Evolutionary conservation across 2,113 vertebrate species (phyloP), one percentile per base, ranked within the genome.

Genomic region (Plecturocebus donacophilus): DNA sequence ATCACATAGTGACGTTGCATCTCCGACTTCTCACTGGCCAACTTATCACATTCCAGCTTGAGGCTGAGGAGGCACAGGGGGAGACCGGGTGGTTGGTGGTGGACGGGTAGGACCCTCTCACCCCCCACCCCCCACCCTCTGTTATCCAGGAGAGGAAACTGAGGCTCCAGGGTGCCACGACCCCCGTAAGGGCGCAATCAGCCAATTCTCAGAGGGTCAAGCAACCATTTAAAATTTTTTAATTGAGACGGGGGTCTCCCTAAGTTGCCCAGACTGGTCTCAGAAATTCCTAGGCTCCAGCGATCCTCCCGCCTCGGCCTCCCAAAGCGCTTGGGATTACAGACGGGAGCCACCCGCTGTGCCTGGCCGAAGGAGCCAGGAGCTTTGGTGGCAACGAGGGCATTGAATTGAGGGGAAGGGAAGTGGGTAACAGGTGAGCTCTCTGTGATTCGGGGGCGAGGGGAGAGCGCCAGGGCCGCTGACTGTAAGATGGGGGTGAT

Each of bases 1-100:
- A 99, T 99, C 98, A 99, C 99, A 47, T 99, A 99, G 98, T 99
- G 99, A 97, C 99, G 99, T 97, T 99, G 99, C 99, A 99, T 99
- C 99, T 99, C 99, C 0, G 99, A 99, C 98, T 99, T 99, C 98
- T 99, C 99, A 3, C 99, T 99, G 91, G 99, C 99, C 97, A 99
- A 99, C 97, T 99, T 99, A 98, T 99, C 99, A 94, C 99, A 99
- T 97, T 99, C 99, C 98, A 99, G 98, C 99, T 99, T 99, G 97
- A 99, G 99, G 99, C 99, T 99, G 98, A 23, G 96, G 93, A 94
- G 13, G 94, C 81, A 96, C 17, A 89, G 84, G 82, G 76, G 96
- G 81, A 70, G 79, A 87, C 54, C 2, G 87, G 77, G 90, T 2
- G 73, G 94, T 92, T 76, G 47, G 47, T 1, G 7, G 71, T 66